These are phyloP conservation scores for Paracyprichromis sp. DNA, from an alignment of 2,113 vertebrate genomes.

Conservation along the genomic window DNA sequence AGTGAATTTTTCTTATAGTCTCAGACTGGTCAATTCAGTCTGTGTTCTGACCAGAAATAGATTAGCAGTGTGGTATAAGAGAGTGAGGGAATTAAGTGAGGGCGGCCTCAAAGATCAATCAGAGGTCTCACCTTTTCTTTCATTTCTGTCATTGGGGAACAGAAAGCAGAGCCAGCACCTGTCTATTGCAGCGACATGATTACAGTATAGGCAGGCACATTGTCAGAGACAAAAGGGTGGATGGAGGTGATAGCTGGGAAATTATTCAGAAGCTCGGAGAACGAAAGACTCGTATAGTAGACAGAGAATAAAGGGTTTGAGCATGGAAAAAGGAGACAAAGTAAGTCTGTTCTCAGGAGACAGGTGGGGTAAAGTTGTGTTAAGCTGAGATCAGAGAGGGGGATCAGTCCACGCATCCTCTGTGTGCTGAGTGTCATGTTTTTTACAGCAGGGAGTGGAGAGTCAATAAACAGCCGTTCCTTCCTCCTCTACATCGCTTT, in stretches of 20 bases:
- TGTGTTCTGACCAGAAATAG: not conserved
- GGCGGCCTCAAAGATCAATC: constrained; percentile 7
- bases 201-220: not conserved
- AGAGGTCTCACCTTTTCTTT: constrained; percentile 23
- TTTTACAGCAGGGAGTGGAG: not conserved
- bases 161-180: not conserved
- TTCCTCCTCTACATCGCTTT: not conserved
- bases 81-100: not conserved
- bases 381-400: constrained; percentile 48
- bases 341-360: constrained; percentile 7
- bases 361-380: constrained; percentile 27
- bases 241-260: not conserved
- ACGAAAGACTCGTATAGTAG: not conserved
- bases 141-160: constrained; percentile 7
- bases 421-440: constrained; percentile 17
- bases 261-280: not conserved
- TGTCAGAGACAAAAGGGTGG: not conserved
- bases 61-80: not conserved
- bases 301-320: not conserved
- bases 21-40: not conserved
- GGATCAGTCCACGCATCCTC: constrained; percentile 35
- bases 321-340: not conserved
- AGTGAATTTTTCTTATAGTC: not conserved
- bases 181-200: not conserved
- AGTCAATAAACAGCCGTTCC: constrained; percentile 20